phyloP scores from a whole-genome alignment of 1,140 invertebrate genomes.

The Cherax quadricarinatus region DNA sequence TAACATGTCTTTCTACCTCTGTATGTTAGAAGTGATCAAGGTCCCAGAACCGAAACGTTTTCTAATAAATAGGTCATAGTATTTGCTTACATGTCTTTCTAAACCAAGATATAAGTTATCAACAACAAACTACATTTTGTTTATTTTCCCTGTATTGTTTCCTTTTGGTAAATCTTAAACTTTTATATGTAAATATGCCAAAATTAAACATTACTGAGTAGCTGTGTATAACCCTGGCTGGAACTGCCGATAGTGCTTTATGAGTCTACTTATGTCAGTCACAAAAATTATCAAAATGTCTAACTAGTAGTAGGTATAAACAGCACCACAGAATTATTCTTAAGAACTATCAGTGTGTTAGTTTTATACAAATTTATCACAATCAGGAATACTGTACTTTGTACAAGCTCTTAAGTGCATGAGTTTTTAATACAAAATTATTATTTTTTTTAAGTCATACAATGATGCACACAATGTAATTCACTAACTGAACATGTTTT shows the following conservation, averaged over 20 bases:
- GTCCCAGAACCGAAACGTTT: too few relatives aligned
- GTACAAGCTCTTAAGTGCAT: background rate
- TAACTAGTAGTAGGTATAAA: background rate
- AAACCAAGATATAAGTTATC: background rate
- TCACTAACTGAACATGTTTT: background rate
- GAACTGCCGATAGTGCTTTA: too few relatives aligned
- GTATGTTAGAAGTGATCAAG: too few relatives aligned
- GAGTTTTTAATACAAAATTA: background rate
- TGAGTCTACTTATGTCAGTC: too few relatives aligned
- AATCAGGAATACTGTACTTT: background rate
- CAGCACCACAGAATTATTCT: conserved; percentile 12
- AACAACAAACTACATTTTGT: background rate
- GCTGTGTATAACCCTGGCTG: too few relatives aligned
- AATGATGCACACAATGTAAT: background rate
- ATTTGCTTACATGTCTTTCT: too few relatives aligned
- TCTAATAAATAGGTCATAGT: too few relatives aligned
- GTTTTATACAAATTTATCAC: conserved; percentile 9
- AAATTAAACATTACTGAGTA: too few relatives aligned
- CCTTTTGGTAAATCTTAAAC: background rate
- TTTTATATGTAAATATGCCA: too few relatives aligned
- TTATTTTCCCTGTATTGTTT: background rate
- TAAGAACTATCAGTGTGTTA: background rate
- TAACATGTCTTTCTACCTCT: too few relatives aligned
- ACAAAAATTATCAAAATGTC: background rate
- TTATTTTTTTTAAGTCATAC: background rate